Percentiles rank a stretch among this genome's conserved stretches.
Evolutionary conservation across 30 jellyfish, hydroid and myxozoan genomes (phyloP).

Genomic region (Rhopilema esculentum): DNA sequence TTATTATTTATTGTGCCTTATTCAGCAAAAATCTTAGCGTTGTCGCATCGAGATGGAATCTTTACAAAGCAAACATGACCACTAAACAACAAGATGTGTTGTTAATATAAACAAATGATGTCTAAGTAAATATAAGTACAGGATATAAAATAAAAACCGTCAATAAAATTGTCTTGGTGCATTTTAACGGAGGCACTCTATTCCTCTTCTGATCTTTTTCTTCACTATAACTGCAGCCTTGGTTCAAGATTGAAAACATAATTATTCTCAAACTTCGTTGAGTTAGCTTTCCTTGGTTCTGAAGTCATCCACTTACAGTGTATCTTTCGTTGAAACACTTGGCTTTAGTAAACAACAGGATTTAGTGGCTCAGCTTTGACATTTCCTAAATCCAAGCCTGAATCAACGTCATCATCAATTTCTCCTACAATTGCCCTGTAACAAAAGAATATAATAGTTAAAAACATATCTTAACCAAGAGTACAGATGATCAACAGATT

Average conservation of each 20-base stretch:
- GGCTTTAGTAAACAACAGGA: slow-evolving; percentile 82
- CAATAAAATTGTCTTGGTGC: not conserved
- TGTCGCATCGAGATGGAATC: not conserved
- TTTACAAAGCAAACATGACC: not conserved
- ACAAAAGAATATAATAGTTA: not conserved
- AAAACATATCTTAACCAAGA: not conserved
- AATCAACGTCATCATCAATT: slow-evolving; percentile 94
- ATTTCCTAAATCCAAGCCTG: slow-evolving; percentile 81
- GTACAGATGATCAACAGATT: not conserved
- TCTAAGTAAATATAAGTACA: not conserved
- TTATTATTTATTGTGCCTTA: too few relatives aligned
- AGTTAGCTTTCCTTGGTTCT: not conserved
- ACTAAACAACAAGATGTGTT: not conserved
- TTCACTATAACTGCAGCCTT: not conserved
- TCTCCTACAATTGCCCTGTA: slow-evolving; percentile 97
- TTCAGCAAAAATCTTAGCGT: too few relatives aligned
- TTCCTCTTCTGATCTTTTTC: not conserved
- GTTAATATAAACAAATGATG: not conserved
- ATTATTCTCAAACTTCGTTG: too few relatives aligned
- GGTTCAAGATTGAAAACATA: not conserved
- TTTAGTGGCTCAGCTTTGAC: slow-evolving; percentile 96
- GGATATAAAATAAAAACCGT: not conserved
- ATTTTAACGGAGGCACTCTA: too few relatives aligned
- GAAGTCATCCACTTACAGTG: not conserved
- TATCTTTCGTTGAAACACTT: not conserved